Base-by-base conservation (phyloP, 92 coral and sea anemone genomes). In the Epizoanthus stellaris region DNA sequence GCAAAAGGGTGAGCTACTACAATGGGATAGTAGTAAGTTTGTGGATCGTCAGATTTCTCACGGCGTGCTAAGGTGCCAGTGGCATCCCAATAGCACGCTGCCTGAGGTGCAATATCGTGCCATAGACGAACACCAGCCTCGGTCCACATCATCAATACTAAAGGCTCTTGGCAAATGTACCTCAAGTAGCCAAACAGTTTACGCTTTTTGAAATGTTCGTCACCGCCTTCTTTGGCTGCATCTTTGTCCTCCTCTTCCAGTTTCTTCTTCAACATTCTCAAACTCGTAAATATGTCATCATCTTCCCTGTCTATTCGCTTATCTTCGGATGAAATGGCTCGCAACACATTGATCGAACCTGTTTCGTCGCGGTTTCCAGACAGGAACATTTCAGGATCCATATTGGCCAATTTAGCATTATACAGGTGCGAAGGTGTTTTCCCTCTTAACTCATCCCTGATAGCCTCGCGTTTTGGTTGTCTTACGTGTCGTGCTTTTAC, bases 101-200 rank as follows among this genome's bases (percentile, higher is more conserved):
- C 63, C 42, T 60, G 36, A 12, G 75, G 53, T 14, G 74, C 72
- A 43, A 89, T 43, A 74, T 77, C 88, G 30, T 84, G 87, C 85
- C 85, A 89, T 4, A 84, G 57, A 3, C 88, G 61, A 42, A 87
- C 49, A 19, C 83, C 87, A 40, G 91, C 77, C 53, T 88, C 91
- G 6, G 88, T 88, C 88, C 83, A 88, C 63, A 82, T 43, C 79
- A 84, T 30, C 45, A 54, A 47, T 30, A n/a, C 40, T 61, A 80
- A 54, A 47, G 77, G 86, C 47, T 42, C 83, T 45, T 60, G 52
- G 80, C 39, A 75, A 20, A 81, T 63, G 67, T 76, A 70, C 43
- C 77, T 86, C 19, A 85, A 30, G 30, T 85, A 85, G 15, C 88
- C 88, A 76, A 76, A 76, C 30, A 77, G 23, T 70, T 85, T 81